Evolutionary conservation across 2,113 vertebrate species (phyloP), one percentile per base, ranked within the genome.

Genomic region (Danionella cerebrum): DNA sequence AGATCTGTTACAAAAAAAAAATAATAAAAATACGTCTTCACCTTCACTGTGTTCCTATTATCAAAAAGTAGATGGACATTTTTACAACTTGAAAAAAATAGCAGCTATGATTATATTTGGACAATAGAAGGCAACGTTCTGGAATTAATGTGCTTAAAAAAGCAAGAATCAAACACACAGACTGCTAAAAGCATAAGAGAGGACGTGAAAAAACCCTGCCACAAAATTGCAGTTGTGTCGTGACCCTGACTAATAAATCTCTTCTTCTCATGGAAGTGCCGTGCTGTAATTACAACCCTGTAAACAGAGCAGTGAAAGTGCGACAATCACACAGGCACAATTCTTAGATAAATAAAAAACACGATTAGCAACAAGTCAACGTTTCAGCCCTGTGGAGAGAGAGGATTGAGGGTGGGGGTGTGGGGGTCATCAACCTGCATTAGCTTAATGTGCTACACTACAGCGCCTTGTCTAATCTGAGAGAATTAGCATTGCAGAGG

Each of bases 171-270:
- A 45, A 59, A 59, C 51, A 59, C 19, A 22, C 55, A 39, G 55
- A 42, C 7, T 41, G 22, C 9, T 1, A 44, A 12, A 31, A 21
- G 25, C 10, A 6, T 13, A 9, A 13, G 8, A 41, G 22, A 65
- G 6, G 7, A 50, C 38, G 29, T 10, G 11, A 48, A 48, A 14
- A 70, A 62, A 44, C 27, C 18, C 35, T 29, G 33, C 12, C n/a
- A 22, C 21, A 41, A 44, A 70, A 44, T 24, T 70, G 59, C 78
- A 78, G 82, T 81, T 81, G 78, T 68, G 48, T 74, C 65, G 74
- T 83, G 78, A 86, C 82, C 86, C 79, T 53, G 29, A 19, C 76
- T 82, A 86, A 88, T 88, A 87, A 83, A 89, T 84, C 85, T 84
- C 72, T 75, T 60, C 69, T 77, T 59, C 79, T 82, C 76, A 59